Evolutionary conservation across 1,140 invertebrate species (phyloP).

Genomic region (Metaphire vulgaris): DNA sequence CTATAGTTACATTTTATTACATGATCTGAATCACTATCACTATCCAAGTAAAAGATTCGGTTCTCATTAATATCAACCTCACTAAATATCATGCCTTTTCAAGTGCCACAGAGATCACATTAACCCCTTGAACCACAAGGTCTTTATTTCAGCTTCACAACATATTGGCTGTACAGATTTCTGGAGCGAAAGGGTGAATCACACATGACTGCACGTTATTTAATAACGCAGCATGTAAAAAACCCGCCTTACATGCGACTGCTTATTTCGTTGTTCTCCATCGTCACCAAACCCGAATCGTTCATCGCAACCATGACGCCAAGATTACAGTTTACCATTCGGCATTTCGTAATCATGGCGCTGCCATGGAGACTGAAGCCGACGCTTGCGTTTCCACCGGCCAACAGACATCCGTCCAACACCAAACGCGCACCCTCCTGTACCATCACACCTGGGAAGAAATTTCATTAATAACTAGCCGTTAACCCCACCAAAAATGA

Average conservation of each 20-base stretch:
- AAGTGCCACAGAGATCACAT: neutral
- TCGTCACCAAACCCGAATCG: neutral
- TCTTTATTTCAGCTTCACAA: neutral
- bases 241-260: neutral
- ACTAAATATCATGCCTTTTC: neutral
- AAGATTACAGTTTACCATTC: neutral
- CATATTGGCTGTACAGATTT: neutral
- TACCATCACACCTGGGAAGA: neutral
- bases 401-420: neutral
- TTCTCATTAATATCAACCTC: no score
- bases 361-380: neutral
- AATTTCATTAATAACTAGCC: no score
- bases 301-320: neutral
- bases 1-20: no score
- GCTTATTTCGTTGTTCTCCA: neutral
- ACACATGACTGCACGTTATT: neutral
- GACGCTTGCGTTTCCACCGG: neutral
- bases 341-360: neutral
- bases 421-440: neutral
- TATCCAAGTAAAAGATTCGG: no score
- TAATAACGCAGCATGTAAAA: neutral
- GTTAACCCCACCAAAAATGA: no score
- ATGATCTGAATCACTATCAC: no score
- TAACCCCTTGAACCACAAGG: no score
- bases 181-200: neutral